Base-by-base conservation (phyloP, 2,113 vertebrate species). In the Lipotes vexillifer region DNA sequence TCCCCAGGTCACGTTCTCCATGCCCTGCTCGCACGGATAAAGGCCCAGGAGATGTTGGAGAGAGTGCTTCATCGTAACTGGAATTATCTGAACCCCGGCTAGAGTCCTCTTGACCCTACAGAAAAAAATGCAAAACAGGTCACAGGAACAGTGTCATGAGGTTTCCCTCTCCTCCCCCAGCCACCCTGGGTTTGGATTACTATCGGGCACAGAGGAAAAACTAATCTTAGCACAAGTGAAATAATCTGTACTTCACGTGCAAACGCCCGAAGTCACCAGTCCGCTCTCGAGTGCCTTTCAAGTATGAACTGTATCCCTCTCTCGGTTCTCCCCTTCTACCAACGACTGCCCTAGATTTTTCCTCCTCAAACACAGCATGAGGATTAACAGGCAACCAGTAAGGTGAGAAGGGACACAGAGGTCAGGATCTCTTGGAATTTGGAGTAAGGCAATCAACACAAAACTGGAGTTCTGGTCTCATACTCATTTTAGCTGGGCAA, bases 11-110 rank as follows among this genome's bases (percentile, higher is more conserved):
- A 36, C 99, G 98, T 68, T 99, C 99, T 84, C 99, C 98, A 0
- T 99, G 99, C 93, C 98, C 98, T 3, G 99, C 97, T 94, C 99
- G 98, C 90, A 99, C 99, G 96, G 99, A 99, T 9, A 99, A 98
- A 2, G 99, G 99, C 98, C 99, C 99, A 3, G 99, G 99, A 82
- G 99, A 99, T 5, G 99, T 99, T 46, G 99, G 99, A 3, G 99
- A 99, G 59, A 99, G 98, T 92, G 99, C 99, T 94, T 99, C 99
- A 20, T 99, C 99, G 4, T 99, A 99, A 88, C 99, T 99, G 96
- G 99, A 99, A 68, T 99, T 98, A 97, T 99, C 99, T 0, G 99
- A 99, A 72, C 98, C 99, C 93, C 99, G 99, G 97, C 99, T 99
- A 66, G 99, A 99, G 97, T 99, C 99, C 1, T 99, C 99, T 96